Evolutionary conservation across 2,888 invertebrate species (phyloP).

Genomic region (Epinotia demarniana): DNA sequence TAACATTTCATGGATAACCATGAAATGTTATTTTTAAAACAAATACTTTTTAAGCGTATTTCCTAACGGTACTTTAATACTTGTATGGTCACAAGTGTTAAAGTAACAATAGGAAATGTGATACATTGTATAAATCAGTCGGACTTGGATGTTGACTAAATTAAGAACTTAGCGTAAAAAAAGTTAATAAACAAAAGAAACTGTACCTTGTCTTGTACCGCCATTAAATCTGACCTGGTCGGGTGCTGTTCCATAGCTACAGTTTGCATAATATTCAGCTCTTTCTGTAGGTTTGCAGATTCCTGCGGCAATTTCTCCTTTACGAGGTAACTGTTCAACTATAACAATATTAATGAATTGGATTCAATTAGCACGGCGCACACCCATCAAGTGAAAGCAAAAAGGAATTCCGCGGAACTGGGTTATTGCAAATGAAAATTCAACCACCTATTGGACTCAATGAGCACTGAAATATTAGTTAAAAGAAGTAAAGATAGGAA

Average conservation of each 20-base stretch:
- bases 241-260: conserved; percentile 87
- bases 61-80: too few relatives aligned
- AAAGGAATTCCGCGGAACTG: conserved; percentile 19
- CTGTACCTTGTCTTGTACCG: conserved; percentile 86
- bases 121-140: too few relatives aligned
- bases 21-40: too few relatives aligned
- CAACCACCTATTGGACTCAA: conserved; percentile 14
- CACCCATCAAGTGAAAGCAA: conserved; percentile 12
- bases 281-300: conserved; percentile 85
- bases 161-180: too few relatives aligned
- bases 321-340: conserved; percentile 89
- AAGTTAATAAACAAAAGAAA: background rate
- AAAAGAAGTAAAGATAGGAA: background rate
- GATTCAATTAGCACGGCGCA: conserved; percentile 25
- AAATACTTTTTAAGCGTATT: too few relatives aligned
- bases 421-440: conserved; percentile 34
- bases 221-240: conserved; percentile 86
- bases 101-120: too few relatives aligned
- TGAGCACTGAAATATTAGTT: conserved; percentile 5
- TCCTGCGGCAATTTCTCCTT: conserved; percentile 93
- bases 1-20: too few relatives aligned
- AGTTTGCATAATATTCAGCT: conserved; percentile 87
- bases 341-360: conserved; percentile 50
- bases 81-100: too few relatives aligned
- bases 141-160: too few relatives aligned